phyloP scores from a whole-genome alignment of 2,113 vertebrate species.

The Siphamia tubifer region DNA sequence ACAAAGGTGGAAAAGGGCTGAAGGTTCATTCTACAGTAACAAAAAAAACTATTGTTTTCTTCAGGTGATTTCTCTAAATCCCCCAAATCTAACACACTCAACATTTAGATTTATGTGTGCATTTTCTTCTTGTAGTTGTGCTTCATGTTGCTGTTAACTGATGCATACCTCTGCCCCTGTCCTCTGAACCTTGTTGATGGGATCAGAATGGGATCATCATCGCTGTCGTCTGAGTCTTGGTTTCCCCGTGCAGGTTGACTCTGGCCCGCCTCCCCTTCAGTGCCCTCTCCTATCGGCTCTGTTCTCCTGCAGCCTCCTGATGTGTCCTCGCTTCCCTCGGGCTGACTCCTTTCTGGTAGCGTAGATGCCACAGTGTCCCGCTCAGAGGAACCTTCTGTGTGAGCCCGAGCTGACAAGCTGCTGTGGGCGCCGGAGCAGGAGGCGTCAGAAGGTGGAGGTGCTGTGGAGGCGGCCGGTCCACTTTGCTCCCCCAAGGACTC shows the following conservation, averaged over 20 bases:
- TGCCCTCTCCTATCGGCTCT: conserved; percentile 48
- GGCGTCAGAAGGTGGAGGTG: conserved; percentile 37
- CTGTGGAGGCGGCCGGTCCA: neutral
- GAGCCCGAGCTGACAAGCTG: neutral
- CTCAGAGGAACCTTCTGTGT: conserved; percentile 15
- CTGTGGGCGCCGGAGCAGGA: conserved; percentile 36
- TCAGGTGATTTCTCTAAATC: no score
- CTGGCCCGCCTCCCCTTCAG: conserved; percentile 53
- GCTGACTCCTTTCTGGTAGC: conserved; percentile 24
- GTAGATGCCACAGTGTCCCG: neutral
- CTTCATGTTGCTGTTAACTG: neutral
- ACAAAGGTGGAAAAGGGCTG: no score
- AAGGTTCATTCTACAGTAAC: no score
- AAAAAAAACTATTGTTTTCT: no score
- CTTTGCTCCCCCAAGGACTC: conserved; percentile 21
- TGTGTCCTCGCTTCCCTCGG: conserved; percentile 48
- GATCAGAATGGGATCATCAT: conserved; percentile 94
- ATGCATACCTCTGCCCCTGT: conserved; percentile 90
- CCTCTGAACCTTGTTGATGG: conserved; percentile 89
- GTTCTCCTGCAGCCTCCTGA: conserved; percentile 68
- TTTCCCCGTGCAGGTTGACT: conserved; percentile 77
- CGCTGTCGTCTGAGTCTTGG: conserved; percentile 95
- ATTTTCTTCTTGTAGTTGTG: neutral
- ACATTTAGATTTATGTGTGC: neutral
- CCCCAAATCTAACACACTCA: neutral